phyloP scores from a whole-genome alignment of 1,140 invertebrate species.

The Archegozetes longisetosus region DNA sequence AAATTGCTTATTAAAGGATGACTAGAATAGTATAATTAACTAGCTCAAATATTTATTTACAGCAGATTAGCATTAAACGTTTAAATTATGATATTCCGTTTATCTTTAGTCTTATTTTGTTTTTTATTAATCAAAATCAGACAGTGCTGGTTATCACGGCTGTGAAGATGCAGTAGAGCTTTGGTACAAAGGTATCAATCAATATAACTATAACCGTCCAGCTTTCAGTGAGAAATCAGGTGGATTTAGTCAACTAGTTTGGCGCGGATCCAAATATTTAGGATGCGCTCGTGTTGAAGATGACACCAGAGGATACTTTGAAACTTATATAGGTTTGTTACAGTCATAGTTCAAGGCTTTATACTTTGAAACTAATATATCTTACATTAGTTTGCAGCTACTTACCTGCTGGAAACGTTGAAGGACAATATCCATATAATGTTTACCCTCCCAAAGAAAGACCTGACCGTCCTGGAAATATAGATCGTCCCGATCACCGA shows the following conservation, averaged over 20 bases:
- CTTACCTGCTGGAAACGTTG: slow-evolving; percentile 11
- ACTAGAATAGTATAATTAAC: neutral
- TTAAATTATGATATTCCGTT: neutral
- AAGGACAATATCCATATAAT: slow-evolving; percentile 8
- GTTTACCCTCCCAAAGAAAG: neutral
- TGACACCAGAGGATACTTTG: neutral
- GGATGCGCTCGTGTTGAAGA: slow-evolving; percentile 6
- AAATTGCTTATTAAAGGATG: no score
- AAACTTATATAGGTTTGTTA: slow-evolving; percentile 5
- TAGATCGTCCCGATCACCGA: neutral
- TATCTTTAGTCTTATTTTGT: neutral
- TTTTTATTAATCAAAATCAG: neutral
- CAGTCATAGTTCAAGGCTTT: no score
- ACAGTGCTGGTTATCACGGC: neutral
- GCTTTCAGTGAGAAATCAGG: slow-evolving; percentile 8
- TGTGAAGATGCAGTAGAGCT: slow-evolving; percentile 3
- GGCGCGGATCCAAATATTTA: slow-evolving; percentile 5
- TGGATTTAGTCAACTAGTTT: slow-evolving; percentile 15
- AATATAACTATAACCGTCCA: slow-evolving; percentile 12
- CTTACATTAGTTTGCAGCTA: slow-evolving; percentile 12
- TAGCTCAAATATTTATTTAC: neutral
- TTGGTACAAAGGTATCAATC: slow-evolving; percentile 8
- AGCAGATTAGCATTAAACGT: neutral
- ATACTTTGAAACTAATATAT: no score
- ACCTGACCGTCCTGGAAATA: neutral